These are phyloP conservation scores for Ferdinandea cuprea DNA, from an alignment of 2,888 invertebrate genomes.

Conservation along the genomic window DNA sequence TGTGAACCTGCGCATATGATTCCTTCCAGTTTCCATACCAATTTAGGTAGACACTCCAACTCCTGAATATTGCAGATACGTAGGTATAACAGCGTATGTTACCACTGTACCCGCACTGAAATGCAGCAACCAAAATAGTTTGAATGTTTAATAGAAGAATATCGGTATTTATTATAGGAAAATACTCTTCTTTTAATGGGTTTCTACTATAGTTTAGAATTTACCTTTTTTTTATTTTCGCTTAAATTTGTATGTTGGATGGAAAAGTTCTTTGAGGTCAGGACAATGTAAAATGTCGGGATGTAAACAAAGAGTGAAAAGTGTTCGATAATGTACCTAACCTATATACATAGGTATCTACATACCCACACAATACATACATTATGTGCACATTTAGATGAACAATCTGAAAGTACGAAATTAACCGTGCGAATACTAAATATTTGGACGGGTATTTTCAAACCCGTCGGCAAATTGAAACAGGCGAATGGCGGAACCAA, in stretches of 20 bases:
- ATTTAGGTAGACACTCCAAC: conserved; percentile 1
- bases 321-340: conserved; percentile 16
- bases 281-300: conserved; percentile 22
- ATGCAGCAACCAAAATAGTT: conserved; percentile 16
- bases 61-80: conserved; percentile 8
- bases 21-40: conserved; percentile 16
- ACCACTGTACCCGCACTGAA: conserved; percentile 21
- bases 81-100: no score
- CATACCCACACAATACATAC: no score
- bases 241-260: neutral
- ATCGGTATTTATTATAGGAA: neutral
- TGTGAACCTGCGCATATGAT: conserved; percentile 30
- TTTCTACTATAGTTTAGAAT: conserved; percentile 10
- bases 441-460: no score
- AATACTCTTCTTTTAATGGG: conserved; percentile 14
- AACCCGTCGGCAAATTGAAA: no score
- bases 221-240: conserved; percentile 22
- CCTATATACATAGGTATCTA: neutral
- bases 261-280: conserved; percentile 33
- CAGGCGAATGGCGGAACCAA: no score
- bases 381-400: no score
- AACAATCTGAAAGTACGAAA: no score
- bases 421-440: no score
- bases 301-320: conserved; percentile 20
- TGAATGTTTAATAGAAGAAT: conserved; percentile 6